Conservation (phyloP, 1,140 invertebrate genomes). For the Calycopis cecrops region DNA sequence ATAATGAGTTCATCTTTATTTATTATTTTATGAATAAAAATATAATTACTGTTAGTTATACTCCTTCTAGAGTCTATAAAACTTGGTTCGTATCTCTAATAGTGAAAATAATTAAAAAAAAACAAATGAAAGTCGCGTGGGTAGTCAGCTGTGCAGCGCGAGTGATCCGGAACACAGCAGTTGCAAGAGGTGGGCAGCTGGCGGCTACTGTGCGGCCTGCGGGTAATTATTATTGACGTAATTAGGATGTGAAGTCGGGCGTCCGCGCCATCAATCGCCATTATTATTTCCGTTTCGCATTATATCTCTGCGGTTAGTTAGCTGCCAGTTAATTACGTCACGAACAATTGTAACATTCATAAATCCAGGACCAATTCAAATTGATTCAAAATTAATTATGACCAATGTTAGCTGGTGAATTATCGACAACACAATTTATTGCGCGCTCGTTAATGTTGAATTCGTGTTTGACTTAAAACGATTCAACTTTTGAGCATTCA, state of each 20-base stretch:
- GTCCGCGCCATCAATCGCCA: slow-evolving; percentile 62
- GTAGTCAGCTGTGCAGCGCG: neutral
- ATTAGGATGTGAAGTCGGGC: slow-evolving; percentile 66
- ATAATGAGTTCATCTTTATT: no score
- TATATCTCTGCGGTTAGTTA: slow-evolving; percentile 58
- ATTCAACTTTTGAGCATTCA: slow-evolving; percentile 17
- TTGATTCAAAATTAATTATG: slow-evolving; percentile 62
- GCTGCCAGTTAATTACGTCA: slow-evolving; percentile 63
- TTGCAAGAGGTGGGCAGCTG: slow-evolving; percentile 46
- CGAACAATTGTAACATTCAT: slow-evolving; percentile 61
- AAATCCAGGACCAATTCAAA: slow-evolving; percentile 53
- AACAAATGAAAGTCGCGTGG: no score
- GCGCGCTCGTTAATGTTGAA: slow-evolving; percentile 19
- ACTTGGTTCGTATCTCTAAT: no score
- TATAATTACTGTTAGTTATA: no score
- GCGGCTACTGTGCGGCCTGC: slow-evolving; percentile 35
- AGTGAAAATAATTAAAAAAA: no score
- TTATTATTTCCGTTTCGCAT: slow-evolving; percentile 69
- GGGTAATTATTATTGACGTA: slow-evolving; percentile 69
- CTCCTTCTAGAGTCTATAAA: no score
- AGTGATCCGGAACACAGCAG: slow-evolving; percentile 44
- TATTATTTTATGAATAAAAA: no score
- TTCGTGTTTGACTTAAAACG: slow-evolving; percentile 14
- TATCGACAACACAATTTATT: slow-evolving; percentile 31
- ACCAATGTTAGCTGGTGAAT: slow-evolving; percentile 33